A percentile compares a stretch with the other conserved stretches of the same genome.
Evolutionary conservation across 2,888 invertebrate species (phyloP).

Genomic region (Xestia ashworthii): DNA sequence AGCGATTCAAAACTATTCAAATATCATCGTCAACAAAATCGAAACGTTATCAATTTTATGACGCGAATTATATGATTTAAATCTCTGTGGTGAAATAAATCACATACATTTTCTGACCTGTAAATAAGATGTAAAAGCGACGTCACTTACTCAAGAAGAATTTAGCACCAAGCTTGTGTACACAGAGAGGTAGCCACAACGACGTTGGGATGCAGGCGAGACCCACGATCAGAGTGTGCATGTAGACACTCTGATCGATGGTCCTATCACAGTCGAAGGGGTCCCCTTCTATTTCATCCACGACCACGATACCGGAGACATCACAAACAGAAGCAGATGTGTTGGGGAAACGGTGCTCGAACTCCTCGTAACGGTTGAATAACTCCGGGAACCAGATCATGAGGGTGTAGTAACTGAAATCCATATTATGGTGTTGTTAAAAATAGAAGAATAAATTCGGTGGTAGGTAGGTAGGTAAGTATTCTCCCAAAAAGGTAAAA

Average conservation of each 20-base stretch:
- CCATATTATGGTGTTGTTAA: neutral
- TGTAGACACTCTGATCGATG: slow-evolving; percentile 93
- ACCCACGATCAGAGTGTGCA: slow-evolving; percentile 95
- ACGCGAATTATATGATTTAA: neutral
- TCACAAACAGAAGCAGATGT: slow-evolving; percentile 94
- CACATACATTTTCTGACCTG: neutral
- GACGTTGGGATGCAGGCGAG: slow-evolving; percentile 95
- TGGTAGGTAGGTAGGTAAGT: neutral
- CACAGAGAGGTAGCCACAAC: slow-evolving; percentile 94
- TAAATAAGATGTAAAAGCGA: neutral
- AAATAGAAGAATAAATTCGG: neutral
- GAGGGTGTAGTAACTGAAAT: slow-evolving; percentile 95
- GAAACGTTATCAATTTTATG: neutral
- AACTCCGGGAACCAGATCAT: slow-evolving; percentile 98
- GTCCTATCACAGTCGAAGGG: slow-evolving; percentile 92
- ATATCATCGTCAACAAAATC: neutral
- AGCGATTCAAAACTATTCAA: neutral
- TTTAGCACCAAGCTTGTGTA: slow-evolving; percentile 95
- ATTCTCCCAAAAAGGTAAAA: slow-evolving; percentile 4
- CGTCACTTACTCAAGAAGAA: slow-evolving; percentile 94
- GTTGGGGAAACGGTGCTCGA: slow-evolving; percentile 92
- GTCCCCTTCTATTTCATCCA: slow-evolving; percentile 83
- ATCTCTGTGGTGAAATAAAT: neutral
- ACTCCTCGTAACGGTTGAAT: slow-evolving; percentile 95
- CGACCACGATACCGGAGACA: slow-evolving; percentile 92